Evolutionary conservation across 2,888 invertebrate genomes (phyloP), one percentile per base, ranked within the genome.

Genomic region (Coleophora deauratella): DNA sequence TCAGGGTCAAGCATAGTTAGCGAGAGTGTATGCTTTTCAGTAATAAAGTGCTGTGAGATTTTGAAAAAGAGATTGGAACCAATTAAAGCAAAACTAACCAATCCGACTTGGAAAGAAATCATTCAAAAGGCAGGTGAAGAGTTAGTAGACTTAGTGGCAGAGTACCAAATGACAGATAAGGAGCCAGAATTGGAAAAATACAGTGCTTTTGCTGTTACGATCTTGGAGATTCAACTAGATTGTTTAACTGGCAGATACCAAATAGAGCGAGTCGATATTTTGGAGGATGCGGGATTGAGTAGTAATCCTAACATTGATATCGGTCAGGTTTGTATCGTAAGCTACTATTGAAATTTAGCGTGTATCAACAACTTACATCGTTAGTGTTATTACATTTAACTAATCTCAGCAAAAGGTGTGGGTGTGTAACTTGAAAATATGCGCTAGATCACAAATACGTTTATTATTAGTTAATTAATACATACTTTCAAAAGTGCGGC

Each of bases 1-100:
- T 89, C 92, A 1, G 93, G 93, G 1, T 91, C 90, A 0, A 91
- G 91, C 66, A 66, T 89, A 2, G 87, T 90, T 0, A 90, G 90
- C 41, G 93, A 94, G 67, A 74, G 87, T 38, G 86, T 88, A 21
- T 82, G 87, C 47, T 87, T 74, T 50, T 74, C 86, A 15, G 72
- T 88, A 0, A 88, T 90, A 21, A 86, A 82, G 54, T 89, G 90
- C 9, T 92, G 92, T 54, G 81, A 88, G 38, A 72, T 71, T 9
- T 53, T 93, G 2, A 71, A 88, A 31, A 64, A 72, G 1, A 81
- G 91, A 36, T 67, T 93, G 47, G 74, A 86, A 38, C 89, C 90
- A 0, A 60, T 90, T 9, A 88, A 65, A 49, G 68, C 78, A 8
- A 70, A 73, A 39, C 45, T 87, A 54, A 70, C 74, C 1, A 68